A percentile compares a stretch with the other conserved stretches of the same genome.
phyloP scores from a whole-genome alignment of 2,797 vertebrate species.

The Columba guinea region DNA sequence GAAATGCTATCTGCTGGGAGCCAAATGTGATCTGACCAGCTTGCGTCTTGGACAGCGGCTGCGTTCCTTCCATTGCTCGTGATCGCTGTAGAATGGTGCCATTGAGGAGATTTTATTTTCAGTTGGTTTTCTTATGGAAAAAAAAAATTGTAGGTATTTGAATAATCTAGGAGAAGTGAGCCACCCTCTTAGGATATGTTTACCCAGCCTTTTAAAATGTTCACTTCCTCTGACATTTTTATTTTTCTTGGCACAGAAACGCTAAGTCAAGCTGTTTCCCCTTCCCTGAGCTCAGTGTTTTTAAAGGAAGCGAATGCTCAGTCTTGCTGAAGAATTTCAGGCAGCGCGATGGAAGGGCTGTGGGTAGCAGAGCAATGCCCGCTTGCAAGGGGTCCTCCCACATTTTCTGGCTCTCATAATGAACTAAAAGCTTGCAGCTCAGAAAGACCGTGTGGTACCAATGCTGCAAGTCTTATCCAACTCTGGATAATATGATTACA shows the following conservation, averaged over 20 bases:
- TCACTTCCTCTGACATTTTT: constrained; percentile 36
- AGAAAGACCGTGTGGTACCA: neutral
- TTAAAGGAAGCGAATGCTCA: neutral
- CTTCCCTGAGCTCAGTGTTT: constrained; percentile 22
- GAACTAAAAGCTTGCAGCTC: neutral
- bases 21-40: neutral
- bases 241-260: constrained; percentile 43
- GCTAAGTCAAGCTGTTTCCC: constrained; percentile 3
- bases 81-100: neutral
- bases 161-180: neutral
- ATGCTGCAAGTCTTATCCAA: neutral
- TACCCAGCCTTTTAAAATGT: neutral
- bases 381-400: neutral
- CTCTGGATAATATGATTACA: constrained; percentile 13
- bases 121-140: neutral
- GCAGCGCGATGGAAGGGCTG: neutral
- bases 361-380: neutral
- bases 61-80: neutral
- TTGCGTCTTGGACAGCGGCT: neutral
- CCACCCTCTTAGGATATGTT: neutral
- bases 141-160: neutral
- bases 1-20: neutral
- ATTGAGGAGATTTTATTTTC: neutral
- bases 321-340: neutral
- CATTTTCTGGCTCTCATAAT: neutral